Evolutionary conservation across 2,888 invertebrate species (phyloP), one percentile per base, ranked within the genome.

Genomic region (Argyresthia goedartella): DNA sequence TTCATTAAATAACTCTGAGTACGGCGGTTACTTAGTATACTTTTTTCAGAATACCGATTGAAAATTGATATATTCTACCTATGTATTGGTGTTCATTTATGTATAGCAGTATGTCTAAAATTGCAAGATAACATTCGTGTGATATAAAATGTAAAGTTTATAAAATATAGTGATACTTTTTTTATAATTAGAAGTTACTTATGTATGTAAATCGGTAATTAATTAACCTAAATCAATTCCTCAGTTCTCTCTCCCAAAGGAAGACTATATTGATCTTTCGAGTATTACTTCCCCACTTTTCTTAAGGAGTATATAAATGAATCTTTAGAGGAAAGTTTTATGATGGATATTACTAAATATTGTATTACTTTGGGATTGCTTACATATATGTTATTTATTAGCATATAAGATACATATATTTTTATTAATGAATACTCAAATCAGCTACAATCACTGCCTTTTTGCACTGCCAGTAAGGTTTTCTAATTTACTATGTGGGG

Each of bases 351-450:
- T 42, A 13, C 15, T 13, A 49, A 50, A 57, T 64, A 69, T 73
- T 69, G 72, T 79, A 76, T 73, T 69, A 69, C 68, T 81, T 81
- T 84, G 75, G 73, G 79, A 81, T 59, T 57, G 66, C 64, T 59
- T 56, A 58, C 59, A 4, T 25, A 25, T 42, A 50, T n/a, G n/a
- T 13, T 63, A 59, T 64, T 61, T 57, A 54, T 64, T 61, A 63
- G 59, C 60, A n/a, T 54, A 52, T 64, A 62, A 59, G 62, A n/a
- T n/a, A n/a, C n/a, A n/a, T 62, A 67, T 60, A 64, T 62, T 59
- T 55, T 52, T 62, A 60, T 54, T 58, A 56, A 57, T 57, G 36
- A 75, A 76, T 76, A 76, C 74, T 76, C 75, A 73, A 65, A 73
- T 75, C 73, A 73, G 77, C 78, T 72, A 73, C 50, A 54, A 56